Base-by-base conservation (phyloP, 2,797 vertebrate genomes). In the Eulemur rubriventer region DNA sequence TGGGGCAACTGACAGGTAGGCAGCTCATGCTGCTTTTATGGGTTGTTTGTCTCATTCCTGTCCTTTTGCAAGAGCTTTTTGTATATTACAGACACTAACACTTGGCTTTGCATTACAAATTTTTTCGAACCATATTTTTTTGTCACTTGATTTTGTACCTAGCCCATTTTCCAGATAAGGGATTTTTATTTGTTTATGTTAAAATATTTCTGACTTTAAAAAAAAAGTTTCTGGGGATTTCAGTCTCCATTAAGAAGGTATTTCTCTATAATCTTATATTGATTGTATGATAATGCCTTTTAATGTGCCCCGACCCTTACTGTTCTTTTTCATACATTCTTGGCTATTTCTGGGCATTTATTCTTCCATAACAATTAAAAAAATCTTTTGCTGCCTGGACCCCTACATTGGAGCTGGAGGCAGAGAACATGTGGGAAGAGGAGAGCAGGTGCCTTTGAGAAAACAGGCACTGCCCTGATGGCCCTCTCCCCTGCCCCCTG, bases 401-500 rank as follows among this genome's bases (percentile, higher is more conserved):
- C 86, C 72, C 91, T 57, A 18, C 91, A 4, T 75, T 97, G 97
- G 96, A 98, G 96, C 96, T 97, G 90, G 95, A 97, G 96, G 94
- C 93, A 89, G 95, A 91, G 84, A 76, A 86, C 59, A 11, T 4
- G 14, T 89, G 91, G 89, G 79, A 86, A 81, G 95, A 96, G 93
- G 93, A 79, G 48, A 82, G 91, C 2, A 1, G 33, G 81, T 83
- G 89, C 94, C 93, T 96, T 48, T 38, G 57, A 96, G 93, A 70
- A 88, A 59, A 83, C 9, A 41, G 94, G 95, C 61, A 12, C 69
- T 9, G 83, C 90, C 91, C 78, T 35, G 6, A 0, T 33, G 33
- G 65, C 83, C 72, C 93, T 93, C 91, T 96, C 87, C 80, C 93
- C 86, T 90, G 92, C 89, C 89, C 79, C 63, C 90, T 88, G 95